Base-by-base conservation (phyloP, 2,797 vertebrate genomes). In the Novumbra hubbsi region DNA sequence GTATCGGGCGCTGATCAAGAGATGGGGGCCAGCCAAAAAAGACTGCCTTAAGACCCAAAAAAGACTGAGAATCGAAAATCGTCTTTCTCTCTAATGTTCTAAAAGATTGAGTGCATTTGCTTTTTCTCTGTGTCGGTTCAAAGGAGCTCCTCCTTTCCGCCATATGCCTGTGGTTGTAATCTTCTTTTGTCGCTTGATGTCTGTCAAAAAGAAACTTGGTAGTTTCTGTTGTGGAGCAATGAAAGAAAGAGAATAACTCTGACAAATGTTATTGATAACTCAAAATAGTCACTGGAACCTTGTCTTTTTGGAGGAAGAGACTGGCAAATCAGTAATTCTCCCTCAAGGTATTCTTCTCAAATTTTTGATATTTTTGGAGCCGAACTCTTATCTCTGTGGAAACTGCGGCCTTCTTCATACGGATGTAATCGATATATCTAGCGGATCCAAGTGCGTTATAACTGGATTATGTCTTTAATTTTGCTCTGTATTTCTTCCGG, bases 41-140 rank as follows among this genome's bases (percentile, higher is more conserved):
- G 91, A 91, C 93, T 92, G 90, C 92, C 89, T 92, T 94, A 93
- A 92, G 90, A 90, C 79, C 88, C 88, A 90, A 87, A 87, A 88
- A 88, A 91, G 88, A 90, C 85, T 88, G 85, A 86, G 81, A 85
- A 86, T 81, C 84, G 88, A 85, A 80, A 83, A 78, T 78, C 79
- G 77, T 68, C 81, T 83, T 80, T 81, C 69, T 32, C 30, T 57
- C 30, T 86, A 73, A 87, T 32, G 38, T 60, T 41, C n/a, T 85
- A 88, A 78, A 72, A 62, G 60, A 88, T 86, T 65, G 28, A 88
- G 85, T 66, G 81, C 84, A 81, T 85, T 81, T 65, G 67, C 70
- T 73, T 78, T 75, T 69, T 79, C 82, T 82, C 75, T 78, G 80
- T 82, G 81, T 82, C 84, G 81, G 75, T 85, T 85, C 62, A 73